Percentiles rank a stretch among this genome's conserved stretches.
Conservation (phyloP, 2,888 invertebrate species). For the Auanema sp. region DNA sequence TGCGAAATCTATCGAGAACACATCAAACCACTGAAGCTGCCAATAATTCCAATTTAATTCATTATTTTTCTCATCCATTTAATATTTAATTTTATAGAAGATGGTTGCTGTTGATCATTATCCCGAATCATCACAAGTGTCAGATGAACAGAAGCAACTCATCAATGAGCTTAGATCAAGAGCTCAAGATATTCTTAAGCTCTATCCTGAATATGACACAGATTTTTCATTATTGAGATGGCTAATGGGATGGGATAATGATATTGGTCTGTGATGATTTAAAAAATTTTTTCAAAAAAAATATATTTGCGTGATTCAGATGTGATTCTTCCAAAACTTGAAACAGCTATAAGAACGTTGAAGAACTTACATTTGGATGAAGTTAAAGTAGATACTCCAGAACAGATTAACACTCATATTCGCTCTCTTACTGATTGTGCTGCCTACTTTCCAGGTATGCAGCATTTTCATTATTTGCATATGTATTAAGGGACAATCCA, state of each 20-base stretch:
- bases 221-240: slow-evolving; percentile 58
- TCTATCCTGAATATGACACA: slow-evolving; percentile 49
- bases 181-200: slow-evolving; percentile 18
- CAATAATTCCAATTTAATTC: not conserved
- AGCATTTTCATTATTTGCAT: no score
- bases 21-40: not conserved
- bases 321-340: slow-evolving; percentile 38
- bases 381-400: slow-evolving; percentile 27
- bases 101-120: slow-evolving; percentile 39
- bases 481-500: no score
- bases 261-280: slow-evolving; percentile 29
- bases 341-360: slow-evolving; percentile 26
- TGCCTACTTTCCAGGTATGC: slow-evolving; percentile 53
- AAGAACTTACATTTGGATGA: slow-evolving; percentile 29
- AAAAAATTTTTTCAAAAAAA: not conserved
- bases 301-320: no score
- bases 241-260: slow-evolving; percentile 59
- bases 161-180: slow-evolving; percentile 33
- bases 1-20: no score
- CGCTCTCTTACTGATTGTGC: slow-evolving; percentile 36
- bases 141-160: slow-evolving; percentile 30
- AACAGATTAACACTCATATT: slow-evolving; percentile 47
- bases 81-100: not conserved
- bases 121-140: slow-evolving; percentile 27
- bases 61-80: not conserved